phyloP scores from a whole-genome alignment of 2,888 invertebrate species.

The Drosophila prolongata region DNA sequence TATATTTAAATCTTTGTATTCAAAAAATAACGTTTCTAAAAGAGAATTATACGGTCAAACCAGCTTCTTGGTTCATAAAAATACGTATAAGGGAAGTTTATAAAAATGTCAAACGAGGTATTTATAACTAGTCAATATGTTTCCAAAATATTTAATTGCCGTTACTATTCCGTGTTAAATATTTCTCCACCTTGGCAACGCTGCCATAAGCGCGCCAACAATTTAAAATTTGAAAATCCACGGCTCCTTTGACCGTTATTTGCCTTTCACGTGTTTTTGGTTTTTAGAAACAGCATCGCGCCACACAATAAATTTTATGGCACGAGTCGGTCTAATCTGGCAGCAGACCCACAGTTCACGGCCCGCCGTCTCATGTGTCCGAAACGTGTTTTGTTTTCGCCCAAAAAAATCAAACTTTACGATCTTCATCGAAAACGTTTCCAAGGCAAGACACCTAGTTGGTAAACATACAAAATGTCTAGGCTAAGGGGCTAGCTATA shows the following conservation, averaged over 20 bases:
- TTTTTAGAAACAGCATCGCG: constrained; percentile 17
- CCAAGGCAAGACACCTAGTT: constrained; percentile 29
- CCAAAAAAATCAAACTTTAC: constrained; percentile 22
- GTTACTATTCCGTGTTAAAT: background rate
- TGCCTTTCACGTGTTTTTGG: constrained; percentile 15
- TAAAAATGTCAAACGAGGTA: no score
- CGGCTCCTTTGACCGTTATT: background rate
- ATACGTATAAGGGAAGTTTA: no score
- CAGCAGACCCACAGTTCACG: constrained; percentile 21
- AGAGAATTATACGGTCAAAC: no score
- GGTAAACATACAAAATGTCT: constrained; percentile 14
- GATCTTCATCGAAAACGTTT: constrained; percentile 29
- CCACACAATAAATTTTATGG: constrained; percentile 6
- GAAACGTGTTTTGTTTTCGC: constrained; percentile 24
- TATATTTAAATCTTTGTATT: no score
- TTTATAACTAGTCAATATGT: no score
- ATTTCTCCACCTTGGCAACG: constrained; percentile 2
- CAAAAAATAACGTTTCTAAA: no score
- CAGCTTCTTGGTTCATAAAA: no score
- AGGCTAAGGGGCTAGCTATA: constrained; percentile 1
- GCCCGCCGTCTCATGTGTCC: constrained; percentile 18
- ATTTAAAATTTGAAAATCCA: background rate
- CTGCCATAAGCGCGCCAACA: background rate
- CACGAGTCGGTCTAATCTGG: constrained; percentile 9
- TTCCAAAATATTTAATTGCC: no score